A percentile compares a stretch with the other conserved stretches of the same genome.
Evolutionary conservation across 2,888 invertebrate species (phyloP).

Genomic region (Ceriagrion tenellum): DNA sequence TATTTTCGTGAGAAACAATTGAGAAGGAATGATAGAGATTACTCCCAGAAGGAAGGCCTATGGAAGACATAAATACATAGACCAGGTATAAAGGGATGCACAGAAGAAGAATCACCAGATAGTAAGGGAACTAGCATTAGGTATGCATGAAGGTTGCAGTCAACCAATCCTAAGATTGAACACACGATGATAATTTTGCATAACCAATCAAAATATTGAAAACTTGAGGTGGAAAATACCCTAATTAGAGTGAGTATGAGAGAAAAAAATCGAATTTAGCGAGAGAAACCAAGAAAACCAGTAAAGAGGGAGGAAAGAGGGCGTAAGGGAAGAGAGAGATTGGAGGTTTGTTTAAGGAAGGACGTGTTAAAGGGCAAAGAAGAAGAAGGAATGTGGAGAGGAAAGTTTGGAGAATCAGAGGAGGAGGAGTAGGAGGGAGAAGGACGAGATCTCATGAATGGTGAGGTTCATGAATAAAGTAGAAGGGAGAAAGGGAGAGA

Average conservation of each 20-base stretch:
- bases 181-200: no score
- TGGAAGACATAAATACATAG: no score
- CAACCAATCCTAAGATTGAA: no score
- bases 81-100: no score
- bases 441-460: slow-evolving; percentile 41
- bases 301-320: neutral
- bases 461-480: slow-evolving; percentile 61
- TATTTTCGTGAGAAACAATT: no score
- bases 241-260: neutral
- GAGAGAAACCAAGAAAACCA: neutral
- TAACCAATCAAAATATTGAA: no score
- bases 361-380: neutral
- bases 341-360: neutral
- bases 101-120: no score
- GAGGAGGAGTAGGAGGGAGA: neutral
- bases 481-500: neutral
- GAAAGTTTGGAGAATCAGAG: neutral
- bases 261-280: neutral
- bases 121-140: no score
- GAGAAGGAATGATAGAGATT: no score
- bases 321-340: neutral
- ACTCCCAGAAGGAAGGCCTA: no score
- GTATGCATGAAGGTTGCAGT: no score
- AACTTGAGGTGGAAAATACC: no score
- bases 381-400: neutral